Conservation (phyloP, 2,113 vertebrate species). For the Cisticola juncidis region DNA sequence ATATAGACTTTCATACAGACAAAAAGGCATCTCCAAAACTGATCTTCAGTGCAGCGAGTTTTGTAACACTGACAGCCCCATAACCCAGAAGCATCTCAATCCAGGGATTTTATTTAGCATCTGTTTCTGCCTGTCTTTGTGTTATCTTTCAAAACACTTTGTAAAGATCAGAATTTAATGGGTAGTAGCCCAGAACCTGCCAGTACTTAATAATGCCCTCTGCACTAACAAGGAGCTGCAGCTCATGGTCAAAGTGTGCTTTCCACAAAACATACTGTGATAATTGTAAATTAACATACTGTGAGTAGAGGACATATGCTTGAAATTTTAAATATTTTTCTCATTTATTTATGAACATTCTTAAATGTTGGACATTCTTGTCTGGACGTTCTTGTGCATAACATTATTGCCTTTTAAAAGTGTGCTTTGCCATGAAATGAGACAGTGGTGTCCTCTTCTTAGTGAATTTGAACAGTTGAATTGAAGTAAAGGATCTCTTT, state of each 20-base stretch:
- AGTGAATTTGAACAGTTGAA: neutral
- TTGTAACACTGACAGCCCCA: neutral
- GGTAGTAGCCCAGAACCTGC: neutral
- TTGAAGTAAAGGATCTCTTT: neutral
- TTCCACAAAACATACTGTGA: neutral
- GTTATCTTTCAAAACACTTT: neutral
- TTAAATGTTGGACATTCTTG: neutral
- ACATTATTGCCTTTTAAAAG: neutral
- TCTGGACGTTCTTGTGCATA: neutral
- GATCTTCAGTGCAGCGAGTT: neutral
- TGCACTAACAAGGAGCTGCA: neutral
- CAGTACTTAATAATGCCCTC: neutral
- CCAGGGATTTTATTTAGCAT: neutral
- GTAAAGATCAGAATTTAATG: neutral
- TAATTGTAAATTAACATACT: neutral
- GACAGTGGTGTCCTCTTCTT: neutral
- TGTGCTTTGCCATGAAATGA: neutral
- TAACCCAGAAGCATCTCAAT: neutral
- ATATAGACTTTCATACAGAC: neutral
- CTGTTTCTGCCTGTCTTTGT: neutral
- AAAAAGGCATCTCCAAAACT: constrained; percentile 7
- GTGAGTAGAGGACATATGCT: neutral
- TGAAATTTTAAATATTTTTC: neutral
- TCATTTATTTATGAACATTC: neutral
- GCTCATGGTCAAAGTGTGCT: neutral